Evolutionary conservation across 2,888 invertebrate genomes (phyloP).

Genomic region (Microctonus aethiopoides): DNA sequence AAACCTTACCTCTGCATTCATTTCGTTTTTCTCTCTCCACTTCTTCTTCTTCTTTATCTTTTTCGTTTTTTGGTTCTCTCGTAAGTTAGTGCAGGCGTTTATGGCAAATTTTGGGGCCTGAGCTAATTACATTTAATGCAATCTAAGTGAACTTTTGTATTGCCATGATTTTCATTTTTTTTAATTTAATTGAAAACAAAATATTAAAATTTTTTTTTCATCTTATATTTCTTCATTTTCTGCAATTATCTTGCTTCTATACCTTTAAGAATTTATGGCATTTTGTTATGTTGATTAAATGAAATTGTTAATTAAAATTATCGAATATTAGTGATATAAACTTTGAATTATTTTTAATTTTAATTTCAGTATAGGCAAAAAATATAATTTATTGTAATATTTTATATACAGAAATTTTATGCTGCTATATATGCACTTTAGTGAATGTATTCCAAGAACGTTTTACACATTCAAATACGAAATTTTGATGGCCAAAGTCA

Average conservation of each 20-base stretch:
- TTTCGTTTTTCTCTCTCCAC: constrained; percentile 37
- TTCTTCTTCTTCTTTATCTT: constrained; percentile 37
- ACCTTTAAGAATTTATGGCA: no score
- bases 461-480: constrained; percentile 10
- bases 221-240: background rate
- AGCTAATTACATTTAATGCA: constrained; percentile 65
- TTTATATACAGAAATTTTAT: background rate
- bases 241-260: no score
- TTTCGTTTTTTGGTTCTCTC: constrained; percentile 15
- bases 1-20: constrained; percentile 20
- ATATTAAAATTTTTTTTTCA: background rate
- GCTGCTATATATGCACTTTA: background rate
- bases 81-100: constrained; percentile 45
- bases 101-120: constrained; percentile 59
- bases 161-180: constrained; percentile 61
- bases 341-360: background rate
- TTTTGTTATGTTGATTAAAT: no score
- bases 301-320: no score
- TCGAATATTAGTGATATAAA: background rate
- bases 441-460: constrained; percentile 7
- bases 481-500: background rate
- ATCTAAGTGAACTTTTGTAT: constrained; percentile 60
- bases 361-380: no score
- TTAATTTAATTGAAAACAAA: constrained; percentile 41
- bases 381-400: no score